A percentile compares a stretch with the other conserved stretches of the same genome.
These are phyloP conservation scores for Pipistrellus kuhlii DNA, from an alignment of 2,797 vertebrate genomes.

Conservation along the genomic window DNA sequence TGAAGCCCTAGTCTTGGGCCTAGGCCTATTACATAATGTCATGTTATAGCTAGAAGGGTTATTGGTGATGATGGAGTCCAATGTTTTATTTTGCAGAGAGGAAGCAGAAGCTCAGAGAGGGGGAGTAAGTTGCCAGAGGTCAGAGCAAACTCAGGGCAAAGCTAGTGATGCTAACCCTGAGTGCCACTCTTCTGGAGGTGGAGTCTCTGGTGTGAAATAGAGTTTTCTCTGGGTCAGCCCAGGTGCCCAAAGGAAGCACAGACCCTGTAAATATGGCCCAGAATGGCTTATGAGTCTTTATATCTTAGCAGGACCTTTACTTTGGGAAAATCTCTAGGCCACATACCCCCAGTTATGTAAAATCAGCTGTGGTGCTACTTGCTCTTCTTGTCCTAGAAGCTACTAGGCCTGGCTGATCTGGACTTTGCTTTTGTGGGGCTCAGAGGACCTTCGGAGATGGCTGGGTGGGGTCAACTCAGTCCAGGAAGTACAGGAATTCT, in stretches of 20 bases:
- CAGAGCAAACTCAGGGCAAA: constrained; percentile 46
- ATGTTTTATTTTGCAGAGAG: constrained; percentile 62
- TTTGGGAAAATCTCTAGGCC: constrained; percentile 50
- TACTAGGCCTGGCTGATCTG: constrained; percentile 32
- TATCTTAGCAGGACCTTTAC: constrained; percentile 11
- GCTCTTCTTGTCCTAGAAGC: constrained; percentile 23
- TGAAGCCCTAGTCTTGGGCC: neutral
- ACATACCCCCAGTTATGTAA: constrained; percentile 38
- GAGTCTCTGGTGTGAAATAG: constrained; percentile 36
- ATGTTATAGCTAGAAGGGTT: constrained; percentile 2
- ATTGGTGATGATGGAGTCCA: neutral
- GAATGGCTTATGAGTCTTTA: neutral
- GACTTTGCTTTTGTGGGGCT: constrained; percentile 56
- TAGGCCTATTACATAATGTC: neutral
- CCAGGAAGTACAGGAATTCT: constrained; percentile 83
- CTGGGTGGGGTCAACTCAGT: constrained; percentile 77
- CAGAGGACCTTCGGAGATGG: constrained; percentile 62
- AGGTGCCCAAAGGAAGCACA: neutral
- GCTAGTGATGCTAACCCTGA: neutral
- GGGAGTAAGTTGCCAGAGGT: constrained; percentile 25
- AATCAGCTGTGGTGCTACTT: constrained; percentile 20
- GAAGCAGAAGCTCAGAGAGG: constrained; percentile 49
- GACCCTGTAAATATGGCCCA: neutral
- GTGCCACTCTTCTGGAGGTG: neutral
- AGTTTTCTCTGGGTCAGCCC: constrained; percentile 3